Conservation (phyloP, 2,888 invertebrate genomes). For the Macrosoma leucophasiata region DNA sequence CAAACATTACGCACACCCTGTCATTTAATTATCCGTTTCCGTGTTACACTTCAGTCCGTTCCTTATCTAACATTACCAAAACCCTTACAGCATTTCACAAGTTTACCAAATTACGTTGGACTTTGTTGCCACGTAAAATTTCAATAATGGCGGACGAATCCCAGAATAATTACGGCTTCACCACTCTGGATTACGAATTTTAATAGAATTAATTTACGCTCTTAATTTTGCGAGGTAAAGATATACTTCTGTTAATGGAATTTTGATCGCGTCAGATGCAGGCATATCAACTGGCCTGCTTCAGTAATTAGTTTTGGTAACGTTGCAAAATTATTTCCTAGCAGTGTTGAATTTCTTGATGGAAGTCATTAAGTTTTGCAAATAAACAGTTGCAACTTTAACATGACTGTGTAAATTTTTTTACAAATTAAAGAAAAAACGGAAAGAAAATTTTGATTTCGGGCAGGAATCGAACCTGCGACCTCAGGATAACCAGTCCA, state of each 20-base stretch:
- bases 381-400: no score
- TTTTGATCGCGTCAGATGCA: constrained; percentile 27
- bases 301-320: no score
- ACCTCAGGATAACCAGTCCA: no score
- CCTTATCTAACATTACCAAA: background rate
- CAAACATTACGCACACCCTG: background rate
- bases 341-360: no score
- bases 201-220: constrained; percentile 30
- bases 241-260: constrained; percentile 28
- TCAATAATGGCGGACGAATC: constrained; percentile 24
- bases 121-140: constrained; percentile 24
- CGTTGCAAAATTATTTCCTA: constrained; percentile 4
- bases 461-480: no score
- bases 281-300: constrained; percentile 9
- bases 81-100: background rate
- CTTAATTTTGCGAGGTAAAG: constrained; percentile 22
- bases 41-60: constrained; percentile 1
- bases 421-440: no score
- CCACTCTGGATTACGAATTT: constrained; percentile 30
- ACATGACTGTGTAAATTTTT: no score
- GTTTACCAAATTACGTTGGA: constrained; percentile 2
- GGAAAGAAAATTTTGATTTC: no score
- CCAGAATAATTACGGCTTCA: constrained; percentile 28
- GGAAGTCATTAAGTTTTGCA: no score
- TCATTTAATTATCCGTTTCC: no score